Evolutionary conservation across 2,797 vertebrate species (phyloP).

Genomic region (Eidolon dupreanum): DNA sequence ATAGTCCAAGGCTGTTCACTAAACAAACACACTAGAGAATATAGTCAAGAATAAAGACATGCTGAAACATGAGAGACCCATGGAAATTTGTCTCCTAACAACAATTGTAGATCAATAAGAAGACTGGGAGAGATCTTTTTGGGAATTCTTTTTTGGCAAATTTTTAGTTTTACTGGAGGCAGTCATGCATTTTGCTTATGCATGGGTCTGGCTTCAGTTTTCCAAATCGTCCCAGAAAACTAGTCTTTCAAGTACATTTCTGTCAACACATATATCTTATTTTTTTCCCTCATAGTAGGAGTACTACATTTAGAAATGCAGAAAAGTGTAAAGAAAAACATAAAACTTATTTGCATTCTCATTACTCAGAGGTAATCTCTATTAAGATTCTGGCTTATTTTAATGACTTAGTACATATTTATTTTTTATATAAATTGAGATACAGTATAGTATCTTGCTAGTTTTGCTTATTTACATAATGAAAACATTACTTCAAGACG

Average conservation of each 20-base stretch:
- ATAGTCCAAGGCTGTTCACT: neutral
- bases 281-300: neutral
- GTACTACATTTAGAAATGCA: neutral
- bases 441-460: neutral
- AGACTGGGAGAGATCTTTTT: neutral
- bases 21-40: neutral
- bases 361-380: neutral
- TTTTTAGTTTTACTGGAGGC: neutral
- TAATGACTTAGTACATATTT: neutral
- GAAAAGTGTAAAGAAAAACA: neutral
- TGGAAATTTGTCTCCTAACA: neutral
- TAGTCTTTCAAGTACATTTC: neutral
- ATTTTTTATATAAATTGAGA: neutral
- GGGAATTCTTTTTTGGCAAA: neutral
- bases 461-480: slow-evolving; percentile 1
- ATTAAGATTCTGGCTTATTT: neutral
- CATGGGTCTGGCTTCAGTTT: neutral
- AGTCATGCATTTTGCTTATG: neutral
- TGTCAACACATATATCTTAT: neutral
- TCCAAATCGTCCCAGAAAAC: neutral
- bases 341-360: slow-evolving; percentile 12
- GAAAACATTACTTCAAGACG: neutral
- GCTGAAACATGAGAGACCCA: neutral
- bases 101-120: neutral
- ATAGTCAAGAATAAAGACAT: neutral